Conservation (phyloP, 2,888 invertebrate species). For the Eupithecia centaureata region DNA sequence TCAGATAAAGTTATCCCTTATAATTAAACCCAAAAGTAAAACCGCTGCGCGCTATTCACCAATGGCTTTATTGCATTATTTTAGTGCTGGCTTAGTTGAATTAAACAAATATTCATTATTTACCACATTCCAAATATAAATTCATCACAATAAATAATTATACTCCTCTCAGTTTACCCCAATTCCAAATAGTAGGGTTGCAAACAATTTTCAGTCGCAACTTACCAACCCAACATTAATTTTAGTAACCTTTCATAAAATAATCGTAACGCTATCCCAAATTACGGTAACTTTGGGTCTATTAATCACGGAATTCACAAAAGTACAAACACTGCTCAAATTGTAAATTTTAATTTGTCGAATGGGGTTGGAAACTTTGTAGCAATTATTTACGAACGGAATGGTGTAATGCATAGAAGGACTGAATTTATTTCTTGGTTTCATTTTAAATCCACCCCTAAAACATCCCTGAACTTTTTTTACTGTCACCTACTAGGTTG, state of each 20-base stretch:
- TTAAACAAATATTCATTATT: background rate
- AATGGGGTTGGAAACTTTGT: conserved; percentile 28
- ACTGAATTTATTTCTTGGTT: background rate
- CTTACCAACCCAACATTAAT: conserved; percentile 3
- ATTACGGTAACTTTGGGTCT: conserved; percentile 48
- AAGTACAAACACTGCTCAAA: conserved; percentile 46
- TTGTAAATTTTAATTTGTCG: conserved; percentile 45
- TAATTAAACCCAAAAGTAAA: too few relatives aligned
- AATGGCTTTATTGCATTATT: too few relatives aligned
- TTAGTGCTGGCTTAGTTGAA: too few relatives aligned
- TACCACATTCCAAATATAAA: background rate
- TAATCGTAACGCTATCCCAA: conserved; percentile 20
- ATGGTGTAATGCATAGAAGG: conserved; percentile 17
- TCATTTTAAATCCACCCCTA: background rate
- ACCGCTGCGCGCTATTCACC: too few relatives aligned
- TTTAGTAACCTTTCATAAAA: conserved; percentile 10
- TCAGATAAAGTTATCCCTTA: too few relatives aligned
- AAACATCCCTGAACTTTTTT: too few relatives aligned
- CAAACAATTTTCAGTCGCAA: conserved; percentile 10
- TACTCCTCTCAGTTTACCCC: background rate
- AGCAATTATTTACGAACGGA: conserved; percentile 36
- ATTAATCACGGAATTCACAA: conserved; percentile 57
- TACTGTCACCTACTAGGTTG: background rate
- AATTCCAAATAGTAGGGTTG: background rate
- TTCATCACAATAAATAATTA: background rate